Evolutionary conservation across 1,140 invertebrate species (phyloP).

Genomic region (Leptopilina clavipes): DNA sequence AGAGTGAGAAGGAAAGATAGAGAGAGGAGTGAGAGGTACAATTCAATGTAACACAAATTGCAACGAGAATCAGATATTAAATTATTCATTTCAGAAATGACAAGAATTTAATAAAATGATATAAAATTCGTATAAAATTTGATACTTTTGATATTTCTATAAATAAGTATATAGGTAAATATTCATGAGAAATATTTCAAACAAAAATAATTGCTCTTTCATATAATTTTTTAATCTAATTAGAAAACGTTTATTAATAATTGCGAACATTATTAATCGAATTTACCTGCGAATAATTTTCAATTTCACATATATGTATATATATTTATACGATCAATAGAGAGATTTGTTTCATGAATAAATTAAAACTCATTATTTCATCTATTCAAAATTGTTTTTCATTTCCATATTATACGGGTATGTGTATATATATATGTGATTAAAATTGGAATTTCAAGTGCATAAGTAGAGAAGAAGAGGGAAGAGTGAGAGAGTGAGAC

Average conservation of each 20-base stretch:
- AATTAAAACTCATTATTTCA: background rate
- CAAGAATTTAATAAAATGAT: background rate
- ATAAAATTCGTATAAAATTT: background rate
- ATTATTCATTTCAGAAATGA: slow-evolving; percentile 15
- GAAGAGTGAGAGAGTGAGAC: background rate
- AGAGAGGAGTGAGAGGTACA: background rate
- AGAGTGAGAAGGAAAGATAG: background rate
- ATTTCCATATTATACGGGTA: background rate
- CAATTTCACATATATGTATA: too few species aligned
- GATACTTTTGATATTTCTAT: background rate
- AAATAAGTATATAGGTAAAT: background rate
- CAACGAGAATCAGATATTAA: slow-evolving; percentile 18
- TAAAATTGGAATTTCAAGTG: background rate
- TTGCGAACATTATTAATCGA: too few species aligned
- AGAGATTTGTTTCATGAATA: background rate
- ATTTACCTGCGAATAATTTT: too few species aligned
- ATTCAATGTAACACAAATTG: slow-evolving; percentile 19
- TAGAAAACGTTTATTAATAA: too few species aligned
- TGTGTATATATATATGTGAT: background rate
- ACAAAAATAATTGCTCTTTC: too few species aligned
- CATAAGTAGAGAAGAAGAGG: too few species aligned
- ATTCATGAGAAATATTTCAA: too few species aligned
- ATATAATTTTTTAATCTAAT: too few species aligned
- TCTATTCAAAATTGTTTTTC: background rate
- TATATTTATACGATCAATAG: too few species aligned